Base-by-base conservation (phyloP, 53 echinoderm and acorn worm genomes). In the Hippasteria phrygiana region DNA sequence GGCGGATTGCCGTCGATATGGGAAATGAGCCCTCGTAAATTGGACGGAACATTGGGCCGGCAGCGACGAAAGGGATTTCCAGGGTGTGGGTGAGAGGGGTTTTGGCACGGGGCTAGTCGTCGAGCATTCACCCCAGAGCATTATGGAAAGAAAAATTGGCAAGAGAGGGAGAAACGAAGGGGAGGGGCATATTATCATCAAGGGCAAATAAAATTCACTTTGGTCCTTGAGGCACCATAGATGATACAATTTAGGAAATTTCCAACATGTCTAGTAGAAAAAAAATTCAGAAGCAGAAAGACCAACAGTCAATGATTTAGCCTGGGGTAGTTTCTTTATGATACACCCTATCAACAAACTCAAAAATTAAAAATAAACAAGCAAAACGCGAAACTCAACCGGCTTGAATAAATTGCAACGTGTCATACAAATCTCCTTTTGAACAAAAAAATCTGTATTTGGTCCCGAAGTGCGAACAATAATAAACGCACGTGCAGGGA, bases 41-140 rank as follows among this genome's bases (percentile, higher is more conserved):
- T 85, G 85, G 85, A 70, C 85, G 67, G 85, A 85, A 85, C 70
- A 85, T 70, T 70, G 85, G 70, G 51, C 70, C 70, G 85, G 85
- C 48, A 55, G 28, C 71, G 85, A 85, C 85, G 85, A 85, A 48
- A 85, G 85, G 50, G 35, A 50, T 2, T 8, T 71, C 71, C 71
- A 41, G 45, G 63, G 81, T n/a, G n/a, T 32, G 67, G 4, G 50
- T 0, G 33, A 16, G 6, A 45, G 37, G 39, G 39, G 7, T 50
- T n/a, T n/a, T n/a, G n/a, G n/a, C n/a, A n/a, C n/a, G n/a, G n/a
- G n/a, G n/a, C n/a, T n/a, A n/a, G 40, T 4, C 35, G 13, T 36
- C 63, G 66, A 81, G 13, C 85, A 20, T 85, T 85, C 85, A 85
- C 50, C 85, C 85, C 85, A 13, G 48, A 13, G 29, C 20, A 73